phyloP scores from a whole-genome alignment of 2,113 vertebrate genomes.

The Chaenocephalus aceratus region DNA sequence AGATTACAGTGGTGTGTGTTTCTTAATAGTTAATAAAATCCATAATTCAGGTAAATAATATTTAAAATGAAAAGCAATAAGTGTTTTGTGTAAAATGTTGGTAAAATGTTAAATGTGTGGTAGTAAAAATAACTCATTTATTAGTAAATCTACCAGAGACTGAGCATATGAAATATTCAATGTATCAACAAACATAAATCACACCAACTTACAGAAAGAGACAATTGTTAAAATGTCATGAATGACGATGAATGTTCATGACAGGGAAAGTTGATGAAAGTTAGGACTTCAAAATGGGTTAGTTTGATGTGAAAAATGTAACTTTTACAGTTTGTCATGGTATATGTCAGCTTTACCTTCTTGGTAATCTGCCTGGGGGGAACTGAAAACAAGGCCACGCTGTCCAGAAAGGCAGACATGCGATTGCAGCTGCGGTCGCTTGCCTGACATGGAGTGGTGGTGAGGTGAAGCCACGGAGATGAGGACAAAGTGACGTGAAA shows the following conservation, averaged over 20 bases:
- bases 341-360: slow-evolving; percentile 87
- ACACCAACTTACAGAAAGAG: slow-evolving; percentile 11
- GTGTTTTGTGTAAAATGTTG: too few species aligned
- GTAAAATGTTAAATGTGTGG: too few species aligned
- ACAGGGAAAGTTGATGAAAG: slow-evolving; percentile 25
- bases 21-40: not conserved
- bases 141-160: slow-evolving; percentile 1
- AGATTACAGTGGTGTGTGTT: not conserved
- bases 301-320: slow-evolving; percentile 29
- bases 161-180: not conserved
- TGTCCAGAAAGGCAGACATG: slow-evolving; percentile 91
- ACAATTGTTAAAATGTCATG: slow-evolving; percentile 24
- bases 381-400: slow-evolving; percentile 82
- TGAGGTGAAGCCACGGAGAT: slow-evolving; percentile 74
- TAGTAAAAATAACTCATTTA: not conserved
- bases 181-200: not conserved
- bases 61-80: too few species aligned
- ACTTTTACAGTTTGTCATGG: slow-evolving; percentile 72
- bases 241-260: slow-evolving; percentile 41
- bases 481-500: slow-evolving; percentile 72
- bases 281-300: slow-evolving; percentile 41
- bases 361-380: slow-evolving; percentile 86
- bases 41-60: not conserved
- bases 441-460: slow-evolving; percentile 84
- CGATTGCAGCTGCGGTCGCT: slow-evolving; percentile 87